Conservation (phyloP, 2,888 invertebrate genomes). For the Thysanoteuthis rhombus region DNA sequence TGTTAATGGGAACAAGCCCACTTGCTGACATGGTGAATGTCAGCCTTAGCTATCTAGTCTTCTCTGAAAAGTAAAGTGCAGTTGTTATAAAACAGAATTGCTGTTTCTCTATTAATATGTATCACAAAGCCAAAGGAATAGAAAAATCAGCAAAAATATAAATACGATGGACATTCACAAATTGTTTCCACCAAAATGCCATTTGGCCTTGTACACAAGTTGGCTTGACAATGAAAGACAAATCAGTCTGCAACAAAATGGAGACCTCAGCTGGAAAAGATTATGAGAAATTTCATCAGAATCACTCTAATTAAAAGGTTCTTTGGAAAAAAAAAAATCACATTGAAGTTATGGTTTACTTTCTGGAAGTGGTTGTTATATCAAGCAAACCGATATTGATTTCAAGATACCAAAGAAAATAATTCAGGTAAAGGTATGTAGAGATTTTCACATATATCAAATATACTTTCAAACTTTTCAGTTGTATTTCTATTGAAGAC, state of each 20-base stretch:
- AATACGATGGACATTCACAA: background rate
- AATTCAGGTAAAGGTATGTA: background rate
- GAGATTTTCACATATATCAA: conserved; percentile 12
- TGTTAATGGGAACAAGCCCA: background rate
- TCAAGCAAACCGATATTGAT: background rate
- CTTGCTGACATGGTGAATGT: background rate
- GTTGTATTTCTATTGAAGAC: background rate
- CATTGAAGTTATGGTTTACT: background rate
- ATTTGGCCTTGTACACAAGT: background rate
- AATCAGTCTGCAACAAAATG: background rate
- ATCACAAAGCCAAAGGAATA: conserved; percentile 12
- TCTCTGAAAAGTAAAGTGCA: background rate
- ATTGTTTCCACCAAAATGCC: background rate
- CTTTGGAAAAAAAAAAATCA: background rate
- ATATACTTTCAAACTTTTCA: background rate
- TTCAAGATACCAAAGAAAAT: background rate
- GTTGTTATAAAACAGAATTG: background rate
- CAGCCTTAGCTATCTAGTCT: background rate
- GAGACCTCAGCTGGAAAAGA: conserved; percentile 12
- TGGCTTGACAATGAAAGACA: background rate
- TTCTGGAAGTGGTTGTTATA: background rate
- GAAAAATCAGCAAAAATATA: background rate
- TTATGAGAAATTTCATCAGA: background rate
- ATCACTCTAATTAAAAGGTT: background rate
- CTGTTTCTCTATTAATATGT: background rate